A percentile compares a stretch with the other conserved stretches of the same genome.
Conservation (phyloP, 2,113 vertebrate genomes). For the Brachyhypopomus occidentalis region DNA sequence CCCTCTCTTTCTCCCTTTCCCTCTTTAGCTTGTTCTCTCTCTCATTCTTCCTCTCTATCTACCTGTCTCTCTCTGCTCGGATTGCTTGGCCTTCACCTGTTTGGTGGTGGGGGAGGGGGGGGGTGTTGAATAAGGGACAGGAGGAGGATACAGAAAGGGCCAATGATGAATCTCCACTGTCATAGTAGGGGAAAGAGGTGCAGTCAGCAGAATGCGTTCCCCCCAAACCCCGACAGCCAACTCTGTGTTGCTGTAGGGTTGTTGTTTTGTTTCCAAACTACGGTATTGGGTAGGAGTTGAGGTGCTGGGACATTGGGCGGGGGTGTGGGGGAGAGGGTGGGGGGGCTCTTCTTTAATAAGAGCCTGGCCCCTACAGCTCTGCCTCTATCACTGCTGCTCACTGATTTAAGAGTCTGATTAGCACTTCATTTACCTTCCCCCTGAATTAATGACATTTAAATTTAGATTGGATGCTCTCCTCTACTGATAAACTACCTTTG, state of each 20-base stretch:
- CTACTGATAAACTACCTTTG: slow-evolving; percentile 48
- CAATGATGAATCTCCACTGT: too few relatives aligned
- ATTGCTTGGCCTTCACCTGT: background rate
- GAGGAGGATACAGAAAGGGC: background rate
- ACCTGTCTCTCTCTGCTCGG: slow-evolving; percentile 17
- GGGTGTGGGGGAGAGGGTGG: background rate
- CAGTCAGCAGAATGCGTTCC: background rate
- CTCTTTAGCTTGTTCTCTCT: background rate
- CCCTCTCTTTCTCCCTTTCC: background rate
- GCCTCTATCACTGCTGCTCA: slow-evolving; percentile 35
- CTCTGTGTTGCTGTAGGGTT: background rate
- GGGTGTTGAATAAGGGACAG: background rate
- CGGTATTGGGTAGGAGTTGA: background rate
- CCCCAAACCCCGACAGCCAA: background rate
- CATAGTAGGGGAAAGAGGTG: too few relatives aligned
- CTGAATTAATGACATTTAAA: slow-evolving; percentile 51
- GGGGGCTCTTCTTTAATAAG: slow-evolving; percentile 29
- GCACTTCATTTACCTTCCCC: slow-evolving; percentile 47
- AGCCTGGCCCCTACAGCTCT: slow-evolving; percentile 41
- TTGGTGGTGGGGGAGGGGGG: slow-evolving; percentile 6
- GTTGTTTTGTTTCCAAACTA: background rate
- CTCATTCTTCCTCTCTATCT: slow-evolving; percentile 7
- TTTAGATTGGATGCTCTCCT: slow-evolving; percentile 49
- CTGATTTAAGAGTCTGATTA: slow-evolving; percentile 49
- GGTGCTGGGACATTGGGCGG: background rate